A percentile compares a stretch with the other conserved stretches of the same genome.
Evolutionary conservation across 2,797 vertebrate species (phyloP).

Genomic region (Helostoma temminkii): DNA sequence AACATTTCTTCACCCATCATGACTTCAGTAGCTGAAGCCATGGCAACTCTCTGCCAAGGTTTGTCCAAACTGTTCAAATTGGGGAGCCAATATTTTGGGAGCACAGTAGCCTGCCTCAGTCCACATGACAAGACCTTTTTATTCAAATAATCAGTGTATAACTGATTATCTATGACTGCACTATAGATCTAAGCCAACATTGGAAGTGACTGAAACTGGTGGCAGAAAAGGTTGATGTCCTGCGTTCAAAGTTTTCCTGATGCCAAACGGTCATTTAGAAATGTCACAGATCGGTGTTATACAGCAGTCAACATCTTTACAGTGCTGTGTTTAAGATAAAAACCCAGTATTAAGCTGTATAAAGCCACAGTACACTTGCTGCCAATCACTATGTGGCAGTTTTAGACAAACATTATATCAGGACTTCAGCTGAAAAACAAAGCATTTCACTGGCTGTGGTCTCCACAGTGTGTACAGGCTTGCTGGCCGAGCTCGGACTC

Average conservation of each 20-base stretch:
- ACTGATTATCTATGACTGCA: background rate
- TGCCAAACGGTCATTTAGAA: background rate
- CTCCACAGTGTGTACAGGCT: conserved; percentile 39
- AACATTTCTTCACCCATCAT: conserved; percentile 27
- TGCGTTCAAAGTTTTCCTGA: background rate
- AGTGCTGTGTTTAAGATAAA: background rate
- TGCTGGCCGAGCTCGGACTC: conserved; percentile 52
- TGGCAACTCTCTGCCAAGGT: conserved; percentile 10
- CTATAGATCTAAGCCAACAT: background rate
- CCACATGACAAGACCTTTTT: conserved; percentile 7
- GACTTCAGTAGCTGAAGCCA: conserved; percentile 17
- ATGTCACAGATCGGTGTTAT: background rate
- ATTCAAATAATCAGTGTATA: conserved; percentile 6
- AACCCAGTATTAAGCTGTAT: conserved; percentile 2
- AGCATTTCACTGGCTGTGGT: conserved; percentile 19
- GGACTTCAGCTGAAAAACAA: conserved; percentile 7
- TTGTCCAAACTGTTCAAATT: conserved; percentile 14
- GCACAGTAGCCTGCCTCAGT: conserved; percentile 21
- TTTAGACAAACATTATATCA: conserved; percentile 7
- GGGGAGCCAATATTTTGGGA: conserved; percentile 8
- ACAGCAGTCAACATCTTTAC: conserved; percentile 7
- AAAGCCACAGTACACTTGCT: background rate
- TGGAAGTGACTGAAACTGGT: background rate
- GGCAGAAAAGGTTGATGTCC: background rate
- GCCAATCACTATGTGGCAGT: conserved; percentile 25